Evolutionary conservation across 2,888 invertebrate species (phyloP), one percentile per base, ranked within the genome.

Genomic region (Yponomeuta malinellus): DNA sequence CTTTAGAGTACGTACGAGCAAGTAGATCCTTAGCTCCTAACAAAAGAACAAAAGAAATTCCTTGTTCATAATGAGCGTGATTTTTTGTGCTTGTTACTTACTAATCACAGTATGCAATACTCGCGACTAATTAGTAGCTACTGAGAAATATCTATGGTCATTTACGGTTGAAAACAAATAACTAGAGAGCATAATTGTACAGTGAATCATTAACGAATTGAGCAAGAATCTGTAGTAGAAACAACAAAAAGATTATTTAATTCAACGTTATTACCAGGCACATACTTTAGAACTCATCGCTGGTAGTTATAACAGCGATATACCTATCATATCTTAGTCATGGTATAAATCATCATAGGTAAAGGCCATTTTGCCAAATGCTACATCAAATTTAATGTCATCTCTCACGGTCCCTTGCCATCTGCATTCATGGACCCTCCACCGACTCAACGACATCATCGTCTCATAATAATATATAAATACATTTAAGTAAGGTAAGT

Each of bases 1-100:
- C 43, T 43, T 43, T 8, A 8, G 9, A 43, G 43, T 43, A 43
- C 43, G 37, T 37, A 37, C 37, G 37, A 37, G 37, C 37, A 9
- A 52, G 10, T 12, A 59, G 4, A 52, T 52, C 12, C 12, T 10
- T 59, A 59, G 15, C 52, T 59, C 52, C 5, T 59, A 59, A 59
- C 52, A 59, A 59, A 59, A 59, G 52, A 59, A 59, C 52, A 59
- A 59, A 15, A 59, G 52, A 59, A 59, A 59, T 59, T 59, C 52
- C 52, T 15, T 12, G 52, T 59, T 59, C 52, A 59, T 59, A 59
- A 59, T 59, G 52, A 15, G 15, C 52, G 52, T 15, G 52, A 2
- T 59, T 59, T 59, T 59, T 59, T 59, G 52, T 59, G 52, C 52
- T 12, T 59, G 12, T 15, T 15, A 59, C 52, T 59, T 3, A 59